Conservation (phyloP, 2,113 vertebrate species). For the Tylochromis polylepis region DNA sequence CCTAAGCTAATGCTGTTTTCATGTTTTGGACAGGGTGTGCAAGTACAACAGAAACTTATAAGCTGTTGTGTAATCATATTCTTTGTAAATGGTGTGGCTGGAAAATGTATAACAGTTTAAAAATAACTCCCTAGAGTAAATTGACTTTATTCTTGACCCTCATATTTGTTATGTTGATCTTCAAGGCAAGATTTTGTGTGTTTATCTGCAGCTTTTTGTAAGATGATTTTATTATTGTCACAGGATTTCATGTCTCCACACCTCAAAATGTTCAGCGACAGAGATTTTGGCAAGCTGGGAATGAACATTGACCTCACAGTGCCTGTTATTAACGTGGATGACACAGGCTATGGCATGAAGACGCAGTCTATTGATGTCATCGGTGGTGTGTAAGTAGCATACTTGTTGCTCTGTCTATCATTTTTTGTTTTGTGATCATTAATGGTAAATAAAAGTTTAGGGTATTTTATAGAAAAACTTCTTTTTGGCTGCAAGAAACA, state of each 20-base stretch:
- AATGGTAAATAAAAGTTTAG: background rate
- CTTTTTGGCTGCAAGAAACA: background rate
- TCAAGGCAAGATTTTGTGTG: background rate
- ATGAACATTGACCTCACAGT: slow-evolving; percentile 80
- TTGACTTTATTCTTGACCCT: background rate
- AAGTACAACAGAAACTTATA: background rate
- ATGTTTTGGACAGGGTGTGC: background rate
- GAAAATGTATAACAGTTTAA: background rate
- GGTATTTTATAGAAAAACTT: background rate
- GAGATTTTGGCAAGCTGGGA: slow-evolving; percentile 80
- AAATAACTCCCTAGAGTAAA: background rate
- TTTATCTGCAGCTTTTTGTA: background rate
- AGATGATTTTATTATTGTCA: background rate
- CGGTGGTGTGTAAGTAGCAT: slow-evolving; percentile 84
- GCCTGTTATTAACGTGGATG: slow-evolving; percentile 81
- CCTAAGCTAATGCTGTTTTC: background rate
- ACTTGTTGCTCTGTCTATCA: background rate
- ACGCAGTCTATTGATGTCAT: slow-evolving; percentile 85
- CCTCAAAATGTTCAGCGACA: slow-evolving; percentile 87
- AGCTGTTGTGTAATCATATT: background rate
- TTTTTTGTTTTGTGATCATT: background rate
- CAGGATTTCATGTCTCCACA: slow-evolving; percentile 85
- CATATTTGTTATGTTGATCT: background rate
- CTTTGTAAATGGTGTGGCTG: background rate
- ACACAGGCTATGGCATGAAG: slow-evolving; percentile 81